Percentiles rank a stretch among this genome's conserved stretches.
Conservation (phyloP, 1,140 invertebrate genomes). For the Yoshiicerus persimilis region DNA sequence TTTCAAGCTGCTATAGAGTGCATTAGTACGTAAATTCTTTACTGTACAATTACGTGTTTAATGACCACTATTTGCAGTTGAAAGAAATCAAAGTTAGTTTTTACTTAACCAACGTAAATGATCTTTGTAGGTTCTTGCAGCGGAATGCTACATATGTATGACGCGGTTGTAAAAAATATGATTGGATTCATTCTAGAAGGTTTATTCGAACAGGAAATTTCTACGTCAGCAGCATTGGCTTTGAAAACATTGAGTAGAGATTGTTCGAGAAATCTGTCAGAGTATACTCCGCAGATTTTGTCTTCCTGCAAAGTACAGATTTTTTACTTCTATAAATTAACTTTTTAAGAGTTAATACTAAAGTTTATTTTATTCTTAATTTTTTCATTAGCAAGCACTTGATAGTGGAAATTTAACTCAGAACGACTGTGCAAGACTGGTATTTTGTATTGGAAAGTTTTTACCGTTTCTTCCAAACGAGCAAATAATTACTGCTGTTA, state of each 20-base stretch:
- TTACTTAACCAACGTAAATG: neutral
- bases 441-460: conserved; percentile 45
- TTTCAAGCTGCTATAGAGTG: conserved; percentile 48
- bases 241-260: conserved; percentile 46
- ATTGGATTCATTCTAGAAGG: conserved; percentile 46
- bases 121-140: conserved; percentile 40
- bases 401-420: conserved; percentile 35
- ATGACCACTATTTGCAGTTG: neutral
- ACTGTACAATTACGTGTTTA: neutral
- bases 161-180: conserved; percentile 40
- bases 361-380: neutral
- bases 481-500: conserved; percentile 42
- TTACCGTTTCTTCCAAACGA: conserved; percentile 45
- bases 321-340: neutral
- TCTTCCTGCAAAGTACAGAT: conserved; percentile 41
- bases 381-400: conserved; percentile 40
- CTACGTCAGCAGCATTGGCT: conserved; percentile 40
- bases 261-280: conserved; percentile 35
- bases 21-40: conserved; percentile 39
- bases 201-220: conserved; percentile 37
- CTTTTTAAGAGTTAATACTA: neutral
- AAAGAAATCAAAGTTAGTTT: neutral
- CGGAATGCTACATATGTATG: conserved; percentile 43
- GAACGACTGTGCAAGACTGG: conserved; percentile 45
- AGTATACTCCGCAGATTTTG: conserved; percentile 44